Percentiles rank a stretch among this genome's conserved stretches.
Conservation (phyloP, 2,113 vertebrate species). For the Condylura cristata region DNA sequence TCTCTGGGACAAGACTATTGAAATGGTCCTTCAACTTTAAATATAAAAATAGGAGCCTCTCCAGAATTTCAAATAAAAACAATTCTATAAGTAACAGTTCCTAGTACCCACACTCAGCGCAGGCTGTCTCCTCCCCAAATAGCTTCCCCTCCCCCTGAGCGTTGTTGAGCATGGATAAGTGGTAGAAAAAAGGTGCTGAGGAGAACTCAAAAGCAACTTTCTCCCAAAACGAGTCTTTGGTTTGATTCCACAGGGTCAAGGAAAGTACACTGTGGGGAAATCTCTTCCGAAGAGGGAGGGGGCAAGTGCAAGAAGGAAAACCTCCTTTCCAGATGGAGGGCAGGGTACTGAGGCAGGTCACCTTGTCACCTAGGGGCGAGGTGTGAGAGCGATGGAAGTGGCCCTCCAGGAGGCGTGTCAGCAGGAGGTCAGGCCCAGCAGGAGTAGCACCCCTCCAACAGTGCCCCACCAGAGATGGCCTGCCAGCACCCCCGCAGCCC, state of each 20-base stretch:
- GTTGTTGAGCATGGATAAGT: not conserved
- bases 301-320: not conserved
- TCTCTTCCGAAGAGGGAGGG: not conserved
- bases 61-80: not conserved
- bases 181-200: not conserved
- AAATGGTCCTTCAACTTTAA: constrained; percentile 43
- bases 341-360: not conserved
- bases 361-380: not conserved
- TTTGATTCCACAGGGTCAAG: not conserved
- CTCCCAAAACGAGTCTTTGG: not conserved
- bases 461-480: constrained; percentile 28
- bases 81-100: not conserved
- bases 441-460: constrained; percentile 79
- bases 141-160: not conserved
- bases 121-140: not conserved
- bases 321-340: not conserved
- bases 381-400: not conserved
- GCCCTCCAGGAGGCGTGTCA: constrained; percentile 81
- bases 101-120: not conserved
- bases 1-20: not conserved
- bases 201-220: not conserved
- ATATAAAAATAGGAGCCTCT: constrained; percentile 48
- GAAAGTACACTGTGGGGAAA: constrained; percentile 17
- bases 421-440: constrained; percentile 80
- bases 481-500: not conserved